Evolutionary conservation across 2,113 vertebrate genomes (phyloP), one percentile per base, ranked within the genome.

Genomic region (Spea bombifrons): DNA sequence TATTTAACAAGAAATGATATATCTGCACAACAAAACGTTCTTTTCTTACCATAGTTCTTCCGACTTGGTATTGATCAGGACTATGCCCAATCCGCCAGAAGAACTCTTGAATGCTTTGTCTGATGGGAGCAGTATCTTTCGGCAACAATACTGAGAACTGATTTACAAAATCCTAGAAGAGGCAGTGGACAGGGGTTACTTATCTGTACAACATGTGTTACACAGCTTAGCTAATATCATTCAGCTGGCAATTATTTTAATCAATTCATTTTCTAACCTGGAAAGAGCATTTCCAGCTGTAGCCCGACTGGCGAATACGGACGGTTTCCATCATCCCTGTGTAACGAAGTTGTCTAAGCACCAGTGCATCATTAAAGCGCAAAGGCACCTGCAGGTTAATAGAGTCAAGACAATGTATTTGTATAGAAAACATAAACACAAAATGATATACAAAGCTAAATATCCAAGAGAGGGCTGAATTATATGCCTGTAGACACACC

Each of bases 311-410:
- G 72, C 96, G 94, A 82, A 99, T 99, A 84, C 93, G 93, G 74
- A 99, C 97, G 0, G 97, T 99, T 89, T 99, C 96, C 89, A 99
- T 89, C 97, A 99, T 99, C 61, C 97, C 97, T 0, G 97, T 99
- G 86, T 99, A 99, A 0, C 96, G 94, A 83, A 99, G 94, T 88
- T 99, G 97, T 88, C 96, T 91, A 66, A 98, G 94, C 83, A 99
- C 96, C 90, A 99, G 89, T 81, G 86, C 86, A 82, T 98, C 97
- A 0, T 3, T 95, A 87, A 99, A 99, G 44, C 96, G 83, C 83
- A 99, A 86, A 13, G 97, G 97, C 78, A 99, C 91, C 97, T 99
- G 88, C 13, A 87, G 85, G 74, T 5, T 9, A 12, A 59, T 13
- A 8, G 2, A 13, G 55, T 59, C 8, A 59, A 59, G 10, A 53